phyloP scores from a whole-genome alignment of 2,113 vertebrate genomes.

The Myxocyprinus asiaticus region DNA sequence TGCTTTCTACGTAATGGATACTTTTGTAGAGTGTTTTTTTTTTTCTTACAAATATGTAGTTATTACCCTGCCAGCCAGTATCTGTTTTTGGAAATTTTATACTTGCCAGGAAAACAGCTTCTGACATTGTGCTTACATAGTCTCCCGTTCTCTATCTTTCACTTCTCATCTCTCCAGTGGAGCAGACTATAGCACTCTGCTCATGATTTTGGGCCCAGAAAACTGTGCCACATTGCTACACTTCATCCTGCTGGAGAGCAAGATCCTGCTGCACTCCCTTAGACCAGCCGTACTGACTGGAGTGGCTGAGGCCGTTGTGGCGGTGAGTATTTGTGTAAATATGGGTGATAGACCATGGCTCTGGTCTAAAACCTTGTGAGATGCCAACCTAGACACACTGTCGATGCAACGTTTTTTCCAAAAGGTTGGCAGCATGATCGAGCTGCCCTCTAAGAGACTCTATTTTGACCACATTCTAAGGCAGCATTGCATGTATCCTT shows the following conservation, averaged over 20 bases:
- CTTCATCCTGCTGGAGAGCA: constrained; percentile 91
- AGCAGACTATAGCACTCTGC: constrained; percentile 91
- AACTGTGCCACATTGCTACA: constrained; percentile 92
- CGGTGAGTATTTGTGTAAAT: constrained; percentile 79
- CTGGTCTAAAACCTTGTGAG: background rate
- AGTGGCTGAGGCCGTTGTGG: constrained; percentile 94
- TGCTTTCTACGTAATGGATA: background rate
- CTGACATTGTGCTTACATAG: background rate
- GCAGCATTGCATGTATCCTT: too few relatives aligned
- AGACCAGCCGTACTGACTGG: constrained; percentile 95
- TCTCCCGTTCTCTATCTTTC: background rate
- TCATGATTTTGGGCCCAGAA: constrained; percentile 93
- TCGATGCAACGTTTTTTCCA: too few relatives aligned
- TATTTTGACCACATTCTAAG: too few relatives aligned
- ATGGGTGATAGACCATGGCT: too few relatives aligned
- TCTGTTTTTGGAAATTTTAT: background rate
- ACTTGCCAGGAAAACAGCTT: background rate
- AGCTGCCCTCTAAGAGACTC: too few relatives aligned
- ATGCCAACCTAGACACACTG: too few relatives aligned
- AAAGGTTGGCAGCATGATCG: too few relatives aligned
- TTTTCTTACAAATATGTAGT: background rate
- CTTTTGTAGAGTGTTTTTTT: background rate
- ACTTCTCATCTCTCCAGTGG: constrained; percentile 75
- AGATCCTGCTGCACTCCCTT: constrained; percentile 96
- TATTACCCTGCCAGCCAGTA: background rate